These are phyloP conservation scores for Cavia aperea DNA, from an alignment of 2,113 vertebrate species.

Conservation along the genomic window DNA sequence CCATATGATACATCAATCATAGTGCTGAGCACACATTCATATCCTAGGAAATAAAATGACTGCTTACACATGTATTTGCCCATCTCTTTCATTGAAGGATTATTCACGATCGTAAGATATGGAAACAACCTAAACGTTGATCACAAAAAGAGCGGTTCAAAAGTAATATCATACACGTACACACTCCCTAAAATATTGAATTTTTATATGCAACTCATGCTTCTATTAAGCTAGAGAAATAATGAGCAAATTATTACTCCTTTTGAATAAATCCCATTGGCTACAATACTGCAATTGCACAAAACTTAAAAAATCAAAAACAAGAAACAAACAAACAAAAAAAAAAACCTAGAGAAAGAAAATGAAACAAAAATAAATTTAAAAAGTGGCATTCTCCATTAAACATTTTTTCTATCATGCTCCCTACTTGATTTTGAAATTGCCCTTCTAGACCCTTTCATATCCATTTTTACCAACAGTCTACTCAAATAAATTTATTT, in stretches of 20 bases:
- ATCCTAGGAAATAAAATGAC: neutral
- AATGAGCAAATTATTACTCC: too few relatives aligned
- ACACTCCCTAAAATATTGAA: neutral
- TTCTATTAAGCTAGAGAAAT: neutral
- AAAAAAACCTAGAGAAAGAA: neutral
- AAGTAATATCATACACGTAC: neutral
- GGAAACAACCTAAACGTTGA: neutral
- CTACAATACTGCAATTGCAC: too few relatives aligned
- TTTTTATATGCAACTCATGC: neutral
- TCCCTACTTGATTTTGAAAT: neutral
- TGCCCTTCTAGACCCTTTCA: neutral
- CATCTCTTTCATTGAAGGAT: neutral
- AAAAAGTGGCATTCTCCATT: neutral
- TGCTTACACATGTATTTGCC: neutral
- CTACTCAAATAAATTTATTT: neutral
- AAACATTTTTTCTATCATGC: neutral
- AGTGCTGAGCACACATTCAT: neutral
- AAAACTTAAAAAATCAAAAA: too few relatives aligned
- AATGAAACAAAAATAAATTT: neutral
- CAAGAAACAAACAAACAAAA: too few relatives aligned
- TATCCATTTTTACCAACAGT: neutral
- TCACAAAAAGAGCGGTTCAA: neutral
- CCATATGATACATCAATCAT: neutral
- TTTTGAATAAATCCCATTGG: too few relatives aligned
- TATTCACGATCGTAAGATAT: neutral